These are phyloP conservation scores for Hydropsyche betteni DNA, from an alignment of 2,888 invertebrate genomes.

Conservation along the genomic window DNA sequence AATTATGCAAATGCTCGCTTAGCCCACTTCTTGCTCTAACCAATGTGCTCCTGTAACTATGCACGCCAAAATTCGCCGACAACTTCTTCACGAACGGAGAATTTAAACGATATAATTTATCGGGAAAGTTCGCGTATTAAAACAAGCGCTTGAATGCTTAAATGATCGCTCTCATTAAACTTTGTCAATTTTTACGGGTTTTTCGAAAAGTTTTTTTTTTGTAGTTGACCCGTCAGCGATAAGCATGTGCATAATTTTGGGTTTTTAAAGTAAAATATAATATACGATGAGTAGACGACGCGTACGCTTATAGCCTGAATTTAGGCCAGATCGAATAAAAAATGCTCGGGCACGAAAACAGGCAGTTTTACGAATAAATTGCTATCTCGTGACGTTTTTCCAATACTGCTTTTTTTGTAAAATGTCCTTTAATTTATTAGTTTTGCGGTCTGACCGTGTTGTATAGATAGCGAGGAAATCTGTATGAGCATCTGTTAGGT, in stretches of 20 bases:
- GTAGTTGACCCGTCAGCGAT: not conserved
- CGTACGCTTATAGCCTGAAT: constrained; percentile 7
- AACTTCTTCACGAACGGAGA: constrained; percentile 12
- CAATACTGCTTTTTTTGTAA: constrained; percentile 35
- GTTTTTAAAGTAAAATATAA: not conserved
- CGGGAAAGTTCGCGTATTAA: constrained; percentile 29
- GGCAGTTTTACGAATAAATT: constrained; percentile 38
- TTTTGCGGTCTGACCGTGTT: constrained; percentile 30
- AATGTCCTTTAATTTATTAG: constrained; percentile 36
- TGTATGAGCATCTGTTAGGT: constrained; percentile 31
- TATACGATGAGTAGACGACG: constrained; percentile 20
- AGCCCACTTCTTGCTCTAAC: constrained; percentile 33
- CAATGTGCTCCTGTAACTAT: constrained; percentile 28
- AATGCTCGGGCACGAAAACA: constrained; percentile 22
- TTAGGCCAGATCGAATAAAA: constrained; percentile 23
- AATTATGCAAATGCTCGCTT: constrained; percentile 39
- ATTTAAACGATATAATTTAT: constrained; percentile 33
- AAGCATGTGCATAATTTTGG: not conserved
- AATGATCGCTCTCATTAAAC: constrained; percentile 17
- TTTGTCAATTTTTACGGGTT: not conserved
- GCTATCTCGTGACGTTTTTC: constrained; percentile 37
- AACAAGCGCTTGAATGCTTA: constrained; percentile 30
- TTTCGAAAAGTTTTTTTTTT: not conserved
- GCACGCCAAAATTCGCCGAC: constrained; percentile 31
- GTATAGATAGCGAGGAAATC: constrained; percentile 30